These are phyloP conservation scores for Cotesia glomerata DNA, from an alignment of 1,140 invertebrate genomes.

Conservation along the genomic window DNA sequence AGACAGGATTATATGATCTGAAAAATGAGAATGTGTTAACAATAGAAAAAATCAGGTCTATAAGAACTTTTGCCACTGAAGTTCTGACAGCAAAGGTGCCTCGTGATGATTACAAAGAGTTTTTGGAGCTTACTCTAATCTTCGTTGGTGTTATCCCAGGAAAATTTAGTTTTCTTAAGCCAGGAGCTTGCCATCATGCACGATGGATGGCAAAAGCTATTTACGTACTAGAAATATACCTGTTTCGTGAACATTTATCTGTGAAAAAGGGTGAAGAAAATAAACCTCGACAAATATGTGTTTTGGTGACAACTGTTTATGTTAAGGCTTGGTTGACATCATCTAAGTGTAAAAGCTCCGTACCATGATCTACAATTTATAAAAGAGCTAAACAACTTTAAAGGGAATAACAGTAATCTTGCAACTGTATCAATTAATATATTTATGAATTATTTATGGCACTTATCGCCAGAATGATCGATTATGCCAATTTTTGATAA, in stretches of 20 bases:
- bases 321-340: conserved; percentile 11
- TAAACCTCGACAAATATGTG: conserved; percentile 14
- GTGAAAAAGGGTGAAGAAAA: conserved; percentile 4
- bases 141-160: conserved; percentile 29
- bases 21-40: background rate
- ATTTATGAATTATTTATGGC: conserved; percentile 48
- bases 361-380: conserved; percentile 35
- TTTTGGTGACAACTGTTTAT: conserved; percentile 9
- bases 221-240: conserved; percentile 35
- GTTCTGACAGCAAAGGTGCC: conserved; percentile 23
- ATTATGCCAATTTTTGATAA: conserved; percentile 47
- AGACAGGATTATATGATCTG: background rate
- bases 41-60: conserved; percentile 12
- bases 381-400: conserved; percentile 37
- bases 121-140: background rate
- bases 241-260: conserved; percentile 10
- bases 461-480: conserved; percentile 42
- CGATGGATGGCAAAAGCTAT: conserved; percentile 37
- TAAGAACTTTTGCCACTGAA: conserved; percentile 12
- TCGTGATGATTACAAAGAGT: conserved; percentile 3
- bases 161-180: background rate
- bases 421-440: conserved; percentile 38
- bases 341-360: conserved; percentile 10
- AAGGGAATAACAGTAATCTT: conserved; percentile 35
- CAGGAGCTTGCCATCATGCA: conserved; percentile 12